Evolutionary conservation across 2,113 vertebrate species (phyloP).

Genomic region (Melanotaenia duboulayi): DNA sequence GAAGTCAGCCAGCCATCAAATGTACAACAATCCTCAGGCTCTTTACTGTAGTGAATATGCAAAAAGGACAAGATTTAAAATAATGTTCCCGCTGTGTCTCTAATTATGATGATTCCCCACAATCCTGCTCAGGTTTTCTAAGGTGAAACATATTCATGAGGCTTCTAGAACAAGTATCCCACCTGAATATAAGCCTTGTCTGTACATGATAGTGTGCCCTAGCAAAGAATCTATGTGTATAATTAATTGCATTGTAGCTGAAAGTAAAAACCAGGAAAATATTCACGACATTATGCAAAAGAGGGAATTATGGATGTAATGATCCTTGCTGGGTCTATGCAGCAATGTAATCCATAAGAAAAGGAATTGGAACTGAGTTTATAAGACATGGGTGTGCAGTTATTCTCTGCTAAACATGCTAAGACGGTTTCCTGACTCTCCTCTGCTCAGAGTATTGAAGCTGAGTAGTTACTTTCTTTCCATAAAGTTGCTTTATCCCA

Average conservation of each 20-base stretch:
- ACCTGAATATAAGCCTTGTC: conserved; percentile 30
- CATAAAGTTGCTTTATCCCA: conserved; percentile 20
- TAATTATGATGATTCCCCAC: conserved; percentile 47
- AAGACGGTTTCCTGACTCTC: conserved; percentile 1
- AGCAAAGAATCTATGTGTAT: conserved; percentile 35
- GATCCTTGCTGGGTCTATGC: conserved; percentile 45
- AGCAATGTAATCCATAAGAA: conserved; percentile 40
- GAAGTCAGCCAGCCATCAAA: conserved; percentile 71
- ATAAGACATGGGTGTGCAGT: conserved; percentile 12
- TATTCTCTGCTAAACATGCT: conserved; percentile 30
- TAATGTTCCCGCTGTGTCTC: conserved; percentile 45
- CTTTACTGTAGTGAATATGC: conserved; percentile 58
- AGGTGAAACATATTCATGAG: conserved; percentile 62
- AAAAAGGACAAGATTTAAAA: conserved; percentile 50
- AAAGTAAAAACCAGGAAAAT: conserved; percentile 58
- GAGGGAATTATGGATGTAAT: conserved; percentile 67
- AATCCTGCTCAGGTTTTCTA: conserved; percentile 31
- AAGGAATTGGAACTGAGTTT: conserved; percentile 36
- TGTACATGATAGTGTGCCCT: conserved; percentile 27
- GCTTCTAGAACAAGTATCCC: conserved; percentile 31
- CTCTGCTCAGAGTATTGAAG: conserved; percentile 1
- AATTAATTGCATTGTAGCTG: conserved; percentile 61
- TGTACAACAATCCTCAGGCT: conserved; percentile 73
- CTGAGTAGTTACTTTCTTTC: conserved; percentile 9
- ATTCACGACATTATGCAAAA: conserved; percentile 70